phyloP scores from a whole-genome alignment of 1,140 invertebrate genomes.

The Bactericera cockerelli region DNA sequence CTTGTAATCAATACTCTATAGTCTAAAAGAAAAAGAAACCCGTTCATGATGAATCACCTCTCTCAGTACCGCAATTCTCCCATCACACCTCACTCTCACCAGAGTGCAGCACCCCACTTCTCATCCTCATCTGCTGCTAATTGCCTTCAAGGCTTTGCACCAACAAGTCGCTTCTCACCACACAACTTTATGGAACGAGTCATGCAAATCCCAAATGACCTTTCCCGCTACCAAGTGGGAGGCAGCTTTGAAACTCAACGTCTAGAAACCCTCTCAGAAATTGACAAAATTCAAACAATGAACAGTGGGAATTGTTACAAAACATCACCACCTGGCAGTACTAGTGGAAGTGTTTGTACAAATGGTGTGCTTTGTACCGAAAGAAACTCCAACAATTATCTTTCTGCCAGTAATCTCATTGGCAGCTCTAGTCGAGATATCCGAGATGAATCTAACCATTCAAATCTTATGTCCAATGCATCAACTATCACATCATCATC shows the following conservation, averaged over 20 bases:
- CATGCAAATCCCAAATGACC: slow-evolving; percentile 3
- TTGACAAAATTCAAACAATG: slow-evolving; percentile 1
- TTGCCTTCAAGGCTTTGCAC: not conserved
- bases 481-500: no score
- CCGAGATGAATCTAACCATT: not conserved
- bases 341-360: not conserved
- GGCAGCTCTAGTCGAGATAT: not conserved
- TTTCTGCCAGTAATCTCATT: not conserved
- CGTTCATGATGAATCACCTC: slow-evolving; percentile 2
- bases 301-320: slow-evolving; percentile 5
- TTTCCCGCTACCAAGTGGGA: not conserved
- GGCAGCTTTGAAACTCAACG: not conserved
- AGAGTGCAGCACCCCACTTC: not conserved
- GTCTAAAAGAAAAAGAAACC: no score
- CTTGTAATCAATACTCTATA: no score
- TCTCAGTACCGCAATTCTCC: not conserved
- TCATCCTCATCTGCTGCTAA: not conserved
- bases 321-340: not conserved
- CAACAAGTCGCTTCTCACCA: not conserved
- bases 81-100: not conserved
- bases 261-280: not conserved
- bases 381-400: not conserved
- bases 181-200: slow-evolving; percentile 2
- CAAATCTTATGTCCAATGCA: no score
- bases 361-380: not conserved